Evolutionary conservation across 2,797 vertebrate genomes (phyloP), one percentile per base, ranked within the genome.

Genomic region (Lagodon rhomboides): DNA sequence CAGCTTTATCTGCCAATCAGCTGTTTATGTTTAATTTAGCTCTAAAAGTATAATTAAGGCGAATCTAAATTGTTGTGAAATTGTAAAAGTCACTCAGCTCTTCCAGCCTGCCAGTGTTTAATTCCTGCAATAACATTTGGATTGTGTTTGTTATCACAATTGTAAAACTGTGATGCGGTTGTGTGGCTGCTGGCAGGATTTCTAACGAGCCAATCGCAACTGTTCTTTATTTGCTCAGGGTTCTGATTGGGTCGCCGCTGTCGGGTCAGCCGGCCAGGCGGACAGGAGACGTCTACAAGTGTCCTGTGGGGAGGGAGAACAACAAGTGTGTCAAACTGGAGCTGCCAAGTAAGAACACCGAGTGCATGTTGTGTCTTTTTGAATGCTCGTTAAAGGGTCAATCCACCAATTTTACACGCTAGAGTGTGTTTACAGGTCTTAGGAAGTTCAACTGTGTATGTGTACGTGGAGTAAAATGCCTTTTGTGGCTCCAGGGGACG

Each of bases 241-340:
- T 99, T 69, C 96, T 99, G 73, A 97, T 99, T 93, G 98, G 98
- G 72, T 98, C 98, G 54, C 98, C 98, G 0, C 88, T 98, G 84
- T 95, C 95, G 67, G 98, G 98, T 27, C 98, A 99, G 61, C 98
- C 98, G 18, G 84, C 94, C 13, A 96, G 94, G 83, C 94, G 96
- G 89, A 99, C 97, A 1, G 98, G 98, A 38, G 98, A 99, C 63
- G 97, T 99, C 61, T 99, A 99, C 90, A 99, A 98, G 91, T 99
- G 98, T 81, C 97, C 96, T 1, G 97, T 98, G 27, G 95, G 96
- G 38, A 94, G 51, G 53, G 87, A 74, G 27, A 60, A 63, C 70
- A 89, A 94, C 53, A 94, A 87, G 5, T 99, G 98, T 61, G 68
- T 95, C 72, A 98, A 98, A 90, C 92, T 99, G 86, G 94, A 97